A percentile compares a stretch with the other conserved stretches of the same genome.
Evolutionary conservation across 2,888 invertebrate species (phyloP).

Genomic region (Tenthredo livida): DNA sequence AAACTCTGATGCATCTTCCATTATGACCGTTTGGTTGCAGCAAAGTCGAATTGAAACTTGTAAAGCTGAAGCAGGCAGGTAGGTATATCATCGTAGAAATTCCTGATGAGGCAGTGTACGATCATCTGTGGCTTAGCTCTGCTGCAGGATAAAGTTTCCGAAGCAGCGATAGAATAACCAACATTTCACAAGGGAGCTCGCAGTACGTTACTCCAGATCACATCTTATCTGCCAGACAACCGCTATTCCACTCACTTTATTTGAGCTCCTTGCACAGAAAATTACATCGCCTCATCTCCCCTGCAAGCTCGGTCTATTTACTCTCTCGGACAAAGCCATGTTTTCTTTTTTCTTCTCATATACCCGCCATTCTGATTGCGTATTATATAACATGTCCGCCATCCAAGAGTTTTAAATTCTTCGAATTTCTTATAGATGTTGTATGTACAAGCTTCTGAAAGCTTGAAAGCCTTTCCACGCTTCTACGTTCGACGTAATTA

Average conservation of each 20-base stretch:
- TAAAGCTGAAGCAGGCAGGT: not conserved
- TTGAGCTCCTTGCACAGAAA: slow-evolving; percentile 24
- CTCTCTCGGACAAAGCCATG: not conserved
- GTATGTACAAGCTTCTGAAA: not conserved
- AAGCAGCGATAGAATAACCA: slow-evolving; percentile 29
- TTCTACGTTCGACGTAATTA: not conserved
- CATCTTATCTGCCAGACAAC: slow-evolving; percentile 35
- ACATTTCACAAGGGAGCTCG: not conserved
- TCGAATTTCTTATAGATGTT: not conserved
- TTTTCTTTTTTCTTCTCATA: not conserved
- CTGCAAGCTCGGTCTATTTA: slow-evolving; percentile 12
- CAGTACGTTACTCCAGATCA: slow-evolving; percentile 21
- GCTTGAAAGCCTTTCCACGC: not conserved
- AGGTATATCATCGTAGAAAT: slow-evolving; percentile 22
- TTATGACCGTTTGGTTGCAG: slow-evolving; percentile 17
- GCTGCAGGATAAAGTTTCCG: slow-evolving; percentile 6
- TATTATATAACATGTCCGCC: not conserved
- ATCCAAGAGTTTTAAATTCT: not conserved
- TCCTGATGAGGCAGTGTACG: slow-evolving; percentile 3
- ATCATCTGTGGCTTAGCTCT: slow-evolving; percentile 32
- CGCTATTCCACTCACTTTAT: slow-evolving; percentile 24
- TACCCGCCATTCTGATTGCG: no score
- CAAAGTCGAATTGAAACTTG: slow-evolving; percentile 8
- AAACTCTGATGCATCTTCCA: slow-evolving; percentile 8
- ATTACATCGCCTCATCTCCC: slow-evolving; percentile 14